phyloP scores from a whole-genome alignment of 2,113 vertebrate genomes.

The Tautogolabrus adspersus region DNA sequence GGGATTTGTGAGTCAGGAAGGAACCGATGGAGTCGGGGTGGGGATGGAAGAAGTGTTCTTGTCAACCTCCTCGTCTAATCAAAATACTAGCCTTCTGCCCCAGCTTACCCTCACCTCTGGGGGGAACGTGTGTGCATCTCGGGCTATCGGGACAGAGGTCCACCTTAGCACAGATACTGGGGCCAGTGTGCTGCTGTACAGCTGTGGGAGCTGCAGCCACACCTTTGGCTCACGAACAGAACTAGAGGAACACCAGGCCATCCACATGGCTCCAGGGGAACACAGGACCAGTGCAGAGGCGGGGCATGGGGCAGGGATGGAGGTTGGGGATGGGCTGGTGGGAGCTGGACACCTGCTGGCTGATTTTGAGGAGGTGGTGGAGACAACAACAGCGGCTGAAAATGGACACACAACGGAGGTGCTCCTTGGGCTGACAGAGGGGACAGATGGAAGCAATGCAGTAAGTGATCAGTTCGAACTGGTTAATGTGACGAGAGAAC shows the following conservation, averaged over 20 bases:
- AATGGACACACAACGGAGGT: conserved; percentile 79
- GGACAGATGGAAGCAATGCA: conserved; percentile 57
- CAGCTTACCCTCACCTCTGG: conserved; percentile 76
- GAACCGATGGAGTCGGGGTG: conserved; percentile 76
- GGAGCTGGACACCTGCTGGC: conserved; percentile 84
- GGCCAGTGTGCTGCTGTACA: conserved; percentile 83
- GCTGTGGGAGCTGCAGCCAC: conserved; percentile 85
- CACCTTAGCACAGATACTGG: conserved; percentile 83
- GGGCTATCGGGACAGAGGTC: conserved; percentile 77
- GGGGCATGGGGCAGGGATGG: conserved; percentile 61
- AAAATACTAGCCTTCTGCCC: conserved; percentile 68
- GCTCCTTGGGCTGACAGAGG: conserved; percentile 76
- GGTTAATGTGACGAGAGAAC: background rate
- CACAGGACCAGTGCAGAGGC: conserved; percentile 46
- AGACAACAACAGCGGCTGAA: conserved; percentile 83
- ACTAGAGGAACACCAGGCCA: conserved; percentile 86
- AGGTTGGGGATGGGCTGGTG: conserved; percentile 79
- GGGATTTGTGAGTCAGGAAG: conserved; percentile 82
- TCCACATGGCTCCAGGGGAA: conserved; percentile 69
- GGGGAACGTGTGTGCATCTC: conserved; percentile 47
- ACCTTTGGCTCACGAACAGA: conserved; percentile 84
- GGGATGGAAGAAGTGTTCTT: conserved; percentile 83
- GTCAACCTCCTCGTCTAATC: conserved; percentile 67
- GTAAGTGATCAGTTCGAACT: conserved; percentile 53
- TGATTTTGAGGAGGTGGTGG: conserved; percentile 87